phyloP scores from a whole-genome alignment of 2,888 invertebrate genomes.

The Drosophila stalkeri region DNA sequence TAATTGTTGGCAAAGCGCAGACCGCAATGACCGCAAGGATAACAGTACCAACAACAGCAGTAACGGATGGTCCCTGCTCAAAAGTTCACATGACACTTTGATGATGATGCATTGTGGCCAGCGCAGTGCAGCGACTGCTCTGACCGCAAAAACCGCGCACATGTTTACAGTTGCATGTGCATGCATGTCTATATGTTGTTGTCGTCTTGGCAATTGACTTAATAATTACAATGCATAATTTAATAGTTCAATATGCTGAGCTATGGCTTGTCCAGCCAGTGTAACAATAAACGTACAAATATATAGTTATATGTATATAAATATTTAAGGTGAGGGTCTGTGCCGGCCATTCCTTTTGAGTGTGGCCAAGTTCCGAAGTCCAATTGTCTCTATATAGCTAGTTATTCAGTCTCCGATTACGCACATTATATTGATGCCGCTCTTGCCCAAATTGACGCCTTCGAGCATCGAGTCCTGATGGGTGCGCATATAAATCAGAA shows the following conservation, averaged over 20 bases:
- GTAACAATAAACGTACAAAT: conserved; percentile 23
- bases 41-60: conserved; percentile 22
- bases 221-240: conserved; percentile 74
- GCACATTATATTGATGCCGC: conserved; percentile 94
- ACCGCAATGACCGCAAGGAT: conserved; percentile 68
- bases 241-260: conserved; percentile 50
- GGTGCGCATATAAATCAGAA: conserved; percentile 91
- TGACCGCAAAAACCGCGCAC: conserved; percentile 65
- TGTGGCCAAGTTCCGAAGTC: conserved; percentile 29
- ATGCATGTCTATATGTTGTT: conserved; percentile 5
- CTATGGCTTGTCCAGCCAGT: conserved; percentile 5
- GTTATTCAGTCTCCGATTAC: conserved; percentile 87
- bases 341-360: conserved; percentile 16
- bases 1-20: conserved; percentile 68
- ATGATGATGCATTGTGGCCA: conserved; percentile 50
- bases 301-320: conserved; percentile 2
- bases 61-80: conserved; percentile 31
- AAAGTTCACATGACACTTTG: conserved; percentile 61
- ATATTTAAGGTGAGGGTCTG: conserved; percentile 14
- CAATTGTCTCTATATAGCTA: conserved; percentile 2
- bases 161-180: conserved; percentile 47
- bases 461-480: conserved; percentile 91
- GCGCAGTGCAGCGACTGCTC: conserved; percentile 8
- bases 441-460: conserved; percentile 90
- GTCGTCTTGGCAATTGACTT: conserved; percentile 56